Conservation (phyloP, 2,113 vertebrate genomes). For the Butastur rufipennis region DNA sequence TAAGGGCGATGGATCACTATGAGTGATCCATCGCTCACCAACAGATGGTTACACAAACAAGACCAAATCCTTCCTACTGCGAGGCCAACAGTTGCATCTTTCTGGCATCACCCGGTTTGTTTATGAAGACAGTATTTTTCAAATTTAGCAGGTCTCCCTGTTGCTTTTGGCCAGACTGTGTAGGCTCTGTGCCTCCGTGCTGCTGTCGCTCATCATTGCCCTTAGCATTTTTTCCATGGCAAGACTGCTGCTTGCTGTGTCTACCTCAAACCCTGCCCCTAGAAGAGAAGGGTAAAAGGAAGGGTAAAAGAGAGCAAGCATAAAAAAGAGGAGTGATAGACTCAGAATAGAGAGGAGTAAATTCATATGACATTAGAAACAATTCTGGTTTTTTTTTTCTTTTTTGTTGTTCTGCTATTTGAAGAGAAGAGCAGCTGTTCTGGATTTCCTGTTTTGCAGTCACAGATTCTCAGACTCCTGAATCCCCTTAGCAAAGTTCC, state of each 20-base stretch:
- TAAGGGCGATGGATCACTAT: accelerated
- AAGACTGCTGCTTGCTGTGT: accelerated
- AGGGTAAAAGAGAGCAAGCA: background rate
- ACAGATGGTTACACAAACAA: background rate
- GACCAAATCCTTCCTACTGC: background rate
- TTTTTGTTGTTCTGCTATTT: background rate
- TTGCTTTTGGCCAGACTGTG: background rate
- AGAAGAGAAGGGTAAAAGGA: background rate
- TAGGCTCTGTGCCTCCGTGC: accelerated
- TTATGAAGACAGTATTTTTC: accelerated
- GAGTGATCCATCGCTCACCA: accelerated
- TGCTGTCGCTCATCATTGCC: accelerated
- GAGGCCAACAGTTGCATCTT: background rate
- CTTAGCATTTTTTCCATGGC: accelerated
- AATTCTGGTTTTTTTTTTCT: accelerated
- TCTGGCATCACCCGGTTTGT: background rate
- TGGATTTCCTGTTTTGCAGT: background rate
- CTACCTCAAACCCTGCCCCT: background rate
- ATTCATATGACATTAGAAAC: background rate
- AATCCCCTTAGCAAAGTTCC: background rate
- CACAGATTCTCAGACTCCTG: background rate
- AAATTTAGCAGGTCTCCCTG: background rate
- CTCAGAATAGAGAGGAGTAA: background rate
- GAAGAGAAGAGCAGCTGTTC: background rate
- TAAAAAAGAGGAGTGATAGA: background rate